Evolutionary conservation across 1,140 invertebrate genomes (phyloP).

Genomic region (Drosophila sechellia): DNA sequence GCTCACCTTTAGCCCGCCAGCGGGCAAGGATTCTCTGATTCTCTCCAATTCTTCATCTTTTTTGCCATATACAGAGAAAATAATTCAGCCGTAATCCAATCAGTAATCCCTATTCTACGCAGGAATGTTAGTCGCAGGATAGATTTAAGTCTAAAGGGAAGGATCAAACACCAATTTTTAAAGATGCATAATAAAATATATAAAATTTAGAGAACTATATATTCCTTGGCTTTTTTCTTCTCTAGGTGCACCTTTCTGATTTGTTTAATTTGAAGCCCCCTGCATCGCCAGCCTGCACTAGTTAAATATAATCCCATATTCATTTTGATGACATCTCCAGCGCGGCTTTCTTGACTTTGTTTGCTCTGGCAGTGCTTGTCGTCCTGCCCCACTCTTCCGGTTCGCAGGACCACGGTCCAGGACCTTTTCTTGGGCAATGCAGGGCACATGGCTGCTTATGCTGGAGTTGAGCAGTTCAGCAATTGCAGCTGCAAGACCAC

Average conservation of each 20-base stretch:
- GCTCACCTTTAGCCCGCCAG: conserved; percentile 59
- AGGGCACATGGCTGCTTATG: conserved; percentile 34
- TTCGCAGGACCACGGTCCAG: conserved; percentile 10
- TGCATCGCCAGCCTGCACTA: conserved; percentile 9
- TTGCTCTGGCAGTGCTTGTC: conserved; percentile 45
- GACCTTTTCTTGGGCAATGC: conserved; percentile 29
- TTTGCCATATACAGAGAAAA: conserved; percentile 12
- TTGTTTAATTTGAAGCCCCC: conserved; percentile 2
- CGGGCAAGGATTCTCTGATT: conserved; percentile 44
- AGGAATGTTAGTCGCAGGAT: not conserved
- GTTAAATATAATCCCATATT: conserved; percentile 79
- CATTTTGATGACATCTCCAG: conserved; percentile 73
- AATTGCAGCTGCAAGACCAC: conserved; percentile 57
- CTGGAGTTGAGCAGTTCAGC: conserved; percentile 73
- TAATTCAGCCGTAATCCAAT: conserved; percentile 4
- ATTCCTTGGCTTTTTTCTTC: not conserved
- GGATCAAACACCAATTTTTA: no score
- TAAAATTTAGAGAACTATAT: not conserved
- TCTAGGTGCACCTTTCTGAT: conserved; percentile 11
- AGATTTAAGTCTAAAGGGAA: no score
- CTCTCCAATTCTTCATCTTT: not conserved
- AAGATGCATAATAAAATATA: not conserved
- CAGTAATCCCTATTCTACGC: not conserved
- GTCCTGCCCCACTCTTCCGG: not conserved
- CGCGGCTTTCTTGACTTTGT: conserved; percentile 58